Percentiles rank a stretch among this genome's conserved stretches.
These are phyloP conservation scores for Arremon brunneinucha DNA, from an alignment of 2,797 vertebrate species.

Conservation along the genomic window DNA sequence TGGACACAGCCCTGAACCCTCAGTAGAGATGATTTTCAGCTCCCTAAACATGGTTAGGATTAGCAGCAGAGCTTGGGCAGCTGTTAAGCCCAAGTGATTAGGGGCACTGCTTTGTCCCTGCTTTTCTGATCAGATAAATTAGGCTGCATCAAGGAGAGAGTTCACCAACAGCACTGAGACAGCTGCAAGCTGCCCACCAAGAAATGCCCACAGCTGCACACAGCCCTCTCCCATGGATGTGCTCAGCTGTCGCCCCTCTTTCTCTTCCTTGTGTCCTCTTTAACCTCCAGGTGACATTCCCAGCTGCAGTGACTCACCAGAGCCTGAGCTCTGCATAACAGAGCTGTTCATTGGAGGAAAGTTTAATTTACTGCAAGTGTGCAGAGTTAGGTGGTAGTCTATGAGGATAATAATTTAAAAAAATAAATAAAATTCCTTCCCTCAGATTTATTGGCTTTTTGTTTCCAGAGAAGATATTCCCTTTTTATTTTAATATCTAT, in stretches of 20 bases:
- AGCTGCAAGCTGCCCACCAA: neutral
- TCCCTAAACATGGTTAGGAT: neutral
- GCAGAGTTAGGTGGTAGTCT: neutral
- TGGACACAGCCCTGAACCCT: neutral
- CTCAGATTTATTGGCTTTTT: constrained; percentile 30
- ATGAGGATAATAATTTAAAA: neutral
- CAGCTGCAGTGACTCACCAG: neutral
- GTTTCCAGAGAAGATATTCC: constrained; percentile 5
- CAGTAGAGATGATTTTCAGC: neutral
- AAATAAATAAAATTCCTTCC: neutral
- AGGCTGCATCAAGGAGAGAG: accelerated
- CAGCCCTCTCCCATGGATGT: neutral
- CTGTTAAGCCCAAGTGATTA: neutral
- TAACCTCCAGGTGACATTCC: neutral
- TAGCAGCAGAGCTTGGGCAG: neutral
- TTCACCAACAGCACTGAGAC: neutral
- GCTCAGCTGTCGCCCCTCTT: neutral
- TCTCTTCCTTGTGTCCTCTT: neutral
- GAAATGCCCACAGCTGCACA: neutral
- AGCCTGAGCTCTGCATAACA: neutral
- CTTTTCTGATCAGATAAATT: neutral
- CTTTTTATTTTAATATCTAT: constrained; percentile 45
- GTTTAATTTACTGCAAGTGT: neutral
- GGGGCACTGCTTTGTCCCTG: neutral
- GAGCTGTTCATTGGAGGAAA: neutral